A percentile compares a stretch with the other conserved stretches of the same genome.
phyloP scores from a whole-genome alignment of 2,888 invertebrate species.

The Scaptomyza parva region DNA sequence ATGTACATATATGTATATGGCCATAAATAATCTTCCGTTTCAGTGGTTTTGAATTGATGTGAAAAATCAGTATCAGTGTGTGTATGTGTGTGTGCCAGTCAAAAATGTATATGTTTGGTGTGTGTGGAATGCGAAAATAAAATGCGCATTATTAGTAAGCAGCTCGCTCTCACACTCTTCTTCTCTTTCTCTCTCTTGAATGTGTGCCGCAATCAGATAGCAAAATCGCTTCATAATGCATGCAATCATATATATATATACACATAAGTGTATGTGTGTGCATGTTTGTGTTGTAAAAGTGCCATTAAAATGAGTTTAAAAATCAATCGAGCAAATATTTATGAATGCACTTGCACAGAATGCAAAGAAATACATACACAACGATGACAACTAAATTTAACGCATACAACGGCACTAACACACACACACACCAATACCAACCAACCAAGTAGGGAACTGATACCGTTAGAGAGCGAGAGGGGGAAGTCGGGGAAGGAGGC shows the following conservation, averaged over 20 bases:
- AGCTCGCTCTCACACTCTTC: neutral
- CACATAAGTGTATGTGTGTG: neutral
- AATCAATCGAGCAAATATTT: constrained; percentile 63
- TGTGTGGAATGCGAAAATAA: neutral
- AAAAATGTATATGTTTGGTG: neutral
- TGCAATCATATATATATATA: neutral
- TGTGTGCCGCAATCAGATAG: constrained; percentile 14
- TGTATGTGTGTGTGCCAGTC: neutral
- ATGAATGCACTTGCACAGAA: constrained; percentile 51
- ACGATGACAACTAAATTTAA: constrained; percentile 35
- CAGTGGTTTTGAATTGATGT: constrained; percentile 2
- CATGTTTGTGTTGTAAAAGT: constrained; percentile 1
- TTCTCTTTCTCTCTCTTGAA: neutral
- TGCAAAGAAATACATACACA: neutral
- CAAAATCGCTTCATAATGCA: constrained; percentile 24
- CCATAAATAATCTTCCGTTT: constrained; percentile 22
- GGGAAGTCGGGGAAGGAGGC: neutral
- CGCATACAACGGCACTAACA: constrained; percentile 40
- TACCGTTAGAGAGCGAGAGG: no score
- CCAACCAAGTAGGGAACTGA: no score
- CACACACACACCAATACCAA: no score
- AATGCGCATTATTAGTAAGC: neutral
- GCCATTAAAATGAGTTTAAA: constrained; percentile 50
- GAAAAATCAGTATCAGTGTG: neutral
- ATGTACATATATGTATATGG: no score